phyloP scores from a whole-genome alignment of 2,888 invertebrate species.

The Sinhomidia bicolor region DNA sequence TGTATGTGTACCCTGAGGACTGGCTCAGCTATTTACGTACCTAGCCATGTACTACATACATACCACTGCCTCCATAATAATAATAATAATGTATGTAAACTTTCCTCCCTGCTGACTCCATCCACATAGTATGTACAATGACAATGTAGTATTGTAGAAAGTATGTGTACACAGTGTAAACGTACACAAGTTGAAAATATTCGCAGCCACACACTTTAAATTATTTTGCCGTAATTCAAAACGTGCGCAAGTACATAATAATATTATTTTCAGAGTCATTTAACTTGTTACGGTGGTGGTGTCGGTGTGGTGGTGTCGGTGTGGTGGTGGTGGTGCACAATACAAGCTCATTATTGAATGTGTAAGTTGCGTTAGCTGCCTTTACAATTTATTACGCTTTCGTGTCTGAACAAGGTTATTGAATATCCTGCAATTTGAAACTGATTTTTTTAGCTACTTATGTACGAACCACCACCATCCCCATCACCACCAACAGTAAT shows the following conservation, averaged over 20 bases:
- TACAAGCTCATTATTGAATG: background rate
- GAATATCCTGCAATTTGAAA: slow-evolving; percentile 6
- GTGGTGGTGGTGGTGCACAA: too few species aligned
- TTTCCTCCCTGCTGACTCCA: too few species aligned
- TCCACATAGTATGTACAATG: too few species aligned
- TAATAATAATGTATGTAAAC: background rate
- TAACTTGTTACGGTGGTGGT: background rate
- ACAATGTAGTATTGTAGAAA: background rate
- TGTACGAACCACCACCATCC: too few species aligned
- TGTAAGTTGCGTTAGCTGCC: background rate
- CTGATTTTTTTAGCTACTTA: background rate
- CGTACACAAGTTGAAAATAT: background rate
- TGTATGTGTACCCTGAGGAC: background rate
- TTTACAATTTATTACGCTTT: background rate
- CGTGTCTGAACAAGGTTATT: background rate
- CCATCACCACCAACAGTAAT: too few species aligned
- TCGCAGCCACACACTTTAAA: background rate
- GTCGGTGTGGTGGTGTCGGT: too few species aligned
- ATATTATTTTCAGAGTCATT: background rate
- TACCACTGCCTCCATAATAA: too few species aligned
- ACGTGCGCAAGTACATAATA: background rate
- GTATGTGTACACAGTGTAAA: background rate
- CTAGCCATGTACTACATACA: background rate
- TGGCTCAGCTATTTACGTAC: background rate
- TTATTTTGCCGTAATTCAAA: background rate